A percentile compares a stretch with the other conserved stretches of the same genome.
Evolutionary conservation across 2,797 vertebrate species (phyloP).

Genomic region (Jordanella pulchra): DNA sequence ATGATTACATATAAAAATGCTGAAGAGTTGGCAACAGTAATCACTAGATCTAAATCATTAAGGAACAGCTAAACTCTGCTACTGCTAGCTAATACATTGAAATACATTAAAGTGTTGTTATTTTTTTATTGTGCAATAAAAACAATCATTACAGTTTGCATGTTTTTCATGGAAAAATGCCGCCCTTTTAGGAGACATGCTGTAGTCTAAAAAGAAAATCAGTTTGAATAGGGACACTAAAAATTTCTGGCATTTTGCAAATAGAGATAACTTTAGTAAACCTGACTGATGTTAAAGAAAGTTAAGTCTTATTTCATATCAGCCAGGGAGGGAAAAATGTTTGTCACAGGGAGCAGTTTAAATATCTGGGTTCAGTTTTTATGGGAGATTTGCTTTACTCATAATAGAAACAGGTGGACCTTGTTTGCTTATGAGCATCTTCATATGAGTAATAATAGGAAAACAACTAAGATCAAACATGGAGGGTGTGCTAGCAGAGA

Average conservation of each 20-base stretch:
- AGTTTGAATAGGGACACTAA: too few species aligned
- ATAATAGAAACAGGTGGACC: not conserved
- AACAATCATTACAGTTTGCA: too few species aligned
- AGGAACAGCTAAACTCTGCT: too few species aligned
- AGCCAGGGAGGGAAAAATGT: not conserved
- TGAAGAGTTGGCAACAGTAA: too few species aligned
- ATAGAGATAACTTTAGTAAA: not conserved
- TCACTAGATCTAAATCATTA: too few species aligned
- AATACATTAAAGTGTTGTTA: too few species aligned
- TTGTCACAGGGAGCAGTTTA: not conserved
- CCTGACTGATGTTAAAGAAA: not conserved
- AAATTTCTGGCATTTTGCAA: not conserved
- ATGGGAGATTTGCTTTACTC: not conserved
- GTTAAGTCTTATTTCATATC: not conserved
- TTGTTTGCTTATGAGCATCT: constrained; percentile 3
- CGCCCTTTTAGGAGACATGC: too few species aligned
- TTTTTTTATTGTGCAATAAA: too few species aligned
- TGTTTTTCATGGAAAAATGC: too few species aligned
- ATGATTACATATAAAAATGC: too few species aligned
- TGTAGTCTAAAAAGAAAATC: too few species aligned
- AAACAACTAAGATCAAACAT: constrained; percentile 23
- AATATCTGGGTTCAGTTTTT: not conserved
- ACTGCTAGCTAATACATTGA: too few species aligned
- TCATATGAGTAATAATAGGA: constrained; percentile 25
- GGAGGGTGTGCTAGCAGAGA: constrained; percentile 16